Conservation (phyloP, 2,797 vertebrate genomes). For the Eulemur coronatus region DNA sequence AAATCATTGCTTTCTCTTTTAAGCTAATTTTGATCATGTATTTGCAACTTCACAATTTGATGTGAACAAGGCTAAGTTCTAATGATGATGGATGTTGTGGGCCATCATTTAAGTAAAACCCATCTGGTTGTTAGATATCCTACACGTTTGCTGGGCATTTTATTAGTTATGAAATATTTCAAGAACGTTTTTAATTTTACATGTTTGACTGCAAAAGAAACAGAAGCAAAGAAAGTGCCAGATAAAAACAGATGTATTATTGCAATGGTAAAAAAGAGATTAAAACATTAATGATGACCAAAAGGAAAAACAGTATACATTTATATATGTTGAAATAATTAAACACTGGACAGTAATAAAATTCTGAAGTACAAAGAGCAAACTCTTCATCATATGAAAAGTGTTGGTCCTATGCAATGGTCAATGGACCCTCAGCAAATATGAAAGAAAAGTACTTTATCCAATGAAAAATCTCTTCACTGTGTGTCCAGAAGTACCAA, state of each 20-base stretch:
- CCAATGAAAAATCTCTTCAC: neutral
- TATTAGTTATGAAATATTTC: neutral
- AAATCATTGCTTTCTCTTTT: neutral
- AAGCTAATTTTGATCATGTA: neutral
- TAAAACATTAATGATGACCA: neutral
- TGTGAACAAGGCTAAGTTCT: neutral
- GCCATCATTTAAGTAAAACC: neutral
- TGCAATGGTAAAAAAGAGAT: neutral
- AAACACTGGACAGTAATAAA: neutral
- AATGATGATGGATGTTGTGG: neutral
- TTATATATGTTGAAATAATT: neutral
- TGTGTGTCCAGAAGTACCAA: neutral
- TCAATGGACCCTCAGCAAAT: neutral
- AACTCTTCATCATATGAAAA: neutral
- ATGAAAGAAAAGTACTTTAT: neutral
- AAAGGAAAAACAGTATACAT: neutral
- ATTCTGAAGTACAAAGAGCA: neutral
- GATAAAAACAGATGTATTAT: neutral
- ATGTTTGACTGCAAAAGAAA: neutral
- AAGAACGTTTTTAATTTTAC: neutral
- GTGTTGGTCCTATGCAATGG: neutral
- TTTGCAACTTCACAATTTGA: neutral
- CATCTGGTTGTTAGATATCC: neutral
- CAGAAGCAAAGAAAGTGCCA: neutral
- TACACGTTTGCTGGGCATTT: neutral